phyloP scores from a whole-genome alignment of 53 echinoderm and acorn worm genomes.

The Patiria pectinifera region DNA sequence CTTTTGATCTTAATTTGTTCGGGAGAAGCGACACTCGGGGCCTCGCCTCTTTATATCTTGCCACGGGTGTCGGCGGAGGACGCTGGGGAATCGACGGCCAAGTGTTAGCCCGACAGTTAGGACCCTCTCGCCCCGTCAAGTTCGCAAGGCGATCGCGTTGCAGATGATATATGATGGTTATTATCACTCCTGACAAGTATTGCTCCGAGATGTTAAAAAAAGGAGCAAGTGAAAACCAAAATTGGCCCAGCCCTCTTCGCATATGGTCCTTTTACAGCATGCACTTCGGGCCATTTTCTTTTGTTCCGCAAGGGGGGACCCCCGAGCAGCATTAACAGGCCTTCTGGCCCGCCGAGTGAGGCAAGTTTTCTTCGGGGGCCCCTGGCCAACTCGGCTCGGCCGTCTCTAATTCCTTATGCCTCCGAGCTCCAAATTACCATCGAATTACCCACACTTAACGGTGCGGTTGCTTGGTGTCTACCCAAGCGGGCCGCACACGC shows the following conservation, averaged over 20 bases:
- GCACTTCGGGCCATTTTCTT: slow-evolving; percentile 34
- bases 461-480: slow-evolving; percentile 22
- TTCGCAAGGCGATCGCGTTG: slow-evolving; percentile 49
- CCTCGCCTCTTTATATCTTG: slow-evolving; percentile 15
- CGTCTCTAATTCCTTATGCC: background rate
- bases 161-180: slow-evolving; percentile 56
- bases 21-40: background rate
- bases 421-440: slow-evolving; percentile 32
- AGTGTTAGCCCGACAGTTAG: slow-evolving; percentile 27
- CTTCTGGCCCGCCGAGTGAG: slow-evolving; percentile 45
- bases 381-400: background rate
- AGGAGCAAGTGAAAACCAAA: background rate
- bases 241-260: background rate
- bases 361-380: slow-evolving; percentile 22
- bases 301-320: slow-evolving; percentile 24
- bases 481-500: slow-evolving; percentile 17
- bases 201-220: slow-evolving; percentile 23
- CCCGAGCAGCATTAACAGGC: slow-evolving; percentile 49
- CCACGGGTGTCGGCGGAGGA: slow-evolving; percentile 43
- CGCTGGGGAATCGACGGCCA: slow-evolving; percentile 41
- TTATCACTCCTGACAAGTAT: slow-evolving; percentile 60
- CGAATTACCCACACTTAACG: slow-evolving; percentile 49
- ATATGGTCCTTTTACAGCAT: slow-evolving; percentile 34
- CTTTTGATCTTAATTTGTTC: slow-evolving; percentile 54
- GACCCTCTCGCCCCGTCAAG: slow-evolving; percentile 21